A percentile compares a stretch with the other conserved stretches of the same genome.
Conservation (phyloP, 1,140 invertebrate genomes). For the Thaumetopoea pityocampa region DNA sequence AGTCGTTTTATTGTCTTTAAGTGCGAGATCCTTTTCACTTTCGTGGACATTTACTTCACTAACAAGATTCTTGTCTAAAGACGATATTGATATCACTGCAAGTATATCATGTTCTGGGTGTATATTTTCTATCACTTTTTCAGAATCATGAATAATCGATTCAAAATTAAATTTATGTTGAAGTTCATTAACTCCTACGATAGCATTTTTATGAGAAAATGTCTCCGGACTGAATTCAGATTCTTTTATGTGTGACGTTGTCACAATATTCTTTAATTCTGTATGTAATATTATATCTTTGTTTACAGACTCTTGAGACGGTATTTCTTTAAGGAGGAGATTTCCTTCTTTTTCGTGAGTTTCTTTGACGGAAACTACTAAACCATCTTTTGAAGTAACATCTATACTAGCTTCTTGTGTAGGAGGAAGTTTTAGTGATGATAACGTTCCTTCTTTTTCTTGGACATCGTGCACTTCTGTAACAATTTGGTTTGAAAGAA, state of each 20-base stretch:
- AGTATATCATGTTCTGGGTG: constrained; percentile 17
- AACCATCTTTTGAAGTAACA: constrained; percentile 78
- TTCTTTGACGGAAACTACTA: constrained; percentile 78
- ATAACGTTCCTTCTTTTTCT: constrained; percentile 80
- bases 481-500: constrained; percentile 80
- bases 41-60: constrained; percentile 63
- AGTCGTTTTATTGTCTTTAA: constrained; percentile 33
- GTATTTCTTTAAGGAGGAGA: constrained; percentile 68
- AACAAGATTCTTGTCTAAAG: constrained; percentile 65
- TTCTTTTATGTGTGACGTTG: constrained; percentile 79
- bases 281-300: constrained; percentile 77
- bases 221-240: constrained; percentile 66
- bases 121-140: constrained; percentile 52
- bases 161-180: constrained; percentile 77
- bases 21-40: constrained; percentile 40
- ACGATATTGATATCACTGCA: constrained; percentile 57
- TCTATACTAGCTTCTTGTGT: constrained; percentile 78
- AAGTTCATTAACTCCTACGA: constrained; percentile 76
- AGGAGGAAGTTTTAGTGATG: constrained; percentile 69
- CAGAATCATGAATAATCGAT: constrained; percentile 78
- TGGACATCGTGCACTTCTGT: constrained; percentile 80
- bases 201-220: constrained; percentile 71
- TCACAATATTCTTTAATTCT: constrained; percentile 77
- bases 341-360: constrained; percentile 80
- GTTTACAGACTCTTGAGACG: constrained; percentile 70